A percentile compares a stretch with the other conserved stretches of the same genome.
Conservation (phyloP, 2,797 vertebrate species). For the Podarcis siculus region DNA sequence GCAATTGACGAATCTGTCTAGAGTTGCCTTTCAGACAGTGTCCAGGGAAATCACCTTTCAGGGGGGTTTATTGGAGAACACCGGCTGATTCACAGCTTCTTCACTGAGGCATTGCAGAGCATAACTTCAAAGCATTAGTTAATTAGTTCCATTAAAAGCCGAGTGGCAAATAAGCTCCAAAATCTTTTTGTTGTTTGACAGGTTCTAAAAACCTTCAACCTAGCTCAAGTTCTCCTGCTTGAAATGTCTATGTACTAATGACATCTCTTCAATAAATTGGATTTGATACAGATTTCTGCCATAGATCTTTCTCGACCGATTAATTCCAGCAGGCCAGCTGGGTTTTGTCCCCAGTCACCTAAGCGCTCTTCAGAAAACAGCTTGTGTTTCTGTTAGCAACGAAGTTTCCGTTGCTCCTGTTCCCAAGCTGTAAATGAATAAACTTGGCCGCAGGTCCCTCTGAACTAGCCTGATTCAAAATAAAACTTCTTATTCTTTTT, state of each 20-base stretch:
- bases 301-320: neutral
- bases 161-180: neutral
- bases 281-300: neutral
- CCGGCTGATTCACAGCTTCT: neutral
- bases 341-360: fast-evolving
- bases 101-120: neutral
- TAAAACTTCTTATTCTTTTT: neutral
- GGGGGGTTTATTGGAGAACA: no score
- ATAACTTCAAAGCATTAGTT: neutral
- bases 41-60: neutral
- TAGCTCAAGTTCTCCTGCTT: neutral
- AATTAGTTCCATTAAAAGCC: neutral
- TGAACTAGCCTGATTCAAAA: neutral
- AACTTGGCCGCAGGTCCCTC: neutral
- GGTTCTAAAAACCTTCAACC: neutral
- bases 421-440: neutral
- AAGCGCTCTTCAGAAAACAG: neutral
- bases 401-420: neutral
- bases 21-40: neutral
- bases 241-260: neutral
- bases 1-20: fast-evolving
- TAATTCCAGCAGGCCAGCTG: neutral
- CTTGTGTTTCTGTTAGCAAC: constrained; percentile 5
- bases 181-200: neutral
- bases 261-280: neutral